Conservation (phyloP, 2,113 vertebrate genomes). For the Ceratotherium simum region DNA sequence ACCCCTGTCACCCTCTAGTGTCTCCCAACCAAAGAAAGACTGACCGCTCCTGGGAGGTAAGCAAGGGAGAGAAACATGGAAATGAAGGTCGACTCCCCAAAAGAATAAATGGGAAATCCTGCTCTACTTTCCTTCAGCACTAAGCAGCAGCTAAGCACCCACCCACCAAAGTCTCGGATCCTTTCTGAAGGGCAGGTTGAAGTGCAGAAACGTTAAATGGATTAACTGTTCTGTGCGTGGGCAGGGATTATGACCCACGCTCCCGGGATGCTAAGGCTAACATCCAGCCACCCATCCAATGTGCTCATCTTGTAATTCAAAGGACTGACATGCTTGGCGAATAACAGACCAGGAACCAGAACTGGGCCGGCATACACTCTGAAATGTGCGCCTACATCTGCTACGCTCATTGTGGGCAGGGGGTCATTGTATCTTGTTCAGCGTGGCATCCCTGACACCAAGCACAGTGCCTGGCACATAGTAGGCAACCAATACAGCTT, state of each 20-base stretch:
- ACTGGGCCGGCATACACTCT: background rate
- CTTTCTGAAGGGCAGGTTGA: background rate
- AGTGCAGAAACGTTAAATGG: background rate
- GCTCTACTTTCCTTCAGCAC: accelerated
- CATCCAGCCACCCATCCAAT: no score
- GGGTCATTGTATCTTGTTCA: no score
- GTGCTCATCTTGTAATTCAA: background rate
- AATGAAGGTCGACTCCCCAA: background rate
- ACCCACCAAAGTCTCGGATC: accelerated
- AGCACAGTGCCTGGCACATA: no score
- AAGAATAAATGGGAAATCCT: background rate
- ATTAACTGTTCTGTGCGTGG: background rate
- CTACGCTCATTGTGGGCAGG: accelerated
- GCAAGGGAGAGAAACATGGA: background rate
- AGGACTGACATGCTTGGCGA: background rate
- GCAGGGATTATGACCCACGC: background rate
- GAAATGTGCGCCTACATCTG: background rate
- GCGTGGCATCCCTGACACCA: background rate
- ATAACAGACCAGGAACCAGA: accelerated
- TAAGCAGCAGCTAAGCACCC: no score
- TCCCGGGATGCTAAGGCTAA: background rate
- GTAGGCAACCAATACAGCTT: background rate
- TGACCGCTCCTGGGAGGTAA: background rate
- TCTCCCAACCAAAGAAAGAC: constrained; percentile 37
- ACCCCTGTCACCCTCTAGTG: background rate